Evolutionary conservation across 2,888 invertebrate species (phyloP), one percentile per base, ranked within the genome.

Genomic region (Drosophila melanosoma): DNA sequence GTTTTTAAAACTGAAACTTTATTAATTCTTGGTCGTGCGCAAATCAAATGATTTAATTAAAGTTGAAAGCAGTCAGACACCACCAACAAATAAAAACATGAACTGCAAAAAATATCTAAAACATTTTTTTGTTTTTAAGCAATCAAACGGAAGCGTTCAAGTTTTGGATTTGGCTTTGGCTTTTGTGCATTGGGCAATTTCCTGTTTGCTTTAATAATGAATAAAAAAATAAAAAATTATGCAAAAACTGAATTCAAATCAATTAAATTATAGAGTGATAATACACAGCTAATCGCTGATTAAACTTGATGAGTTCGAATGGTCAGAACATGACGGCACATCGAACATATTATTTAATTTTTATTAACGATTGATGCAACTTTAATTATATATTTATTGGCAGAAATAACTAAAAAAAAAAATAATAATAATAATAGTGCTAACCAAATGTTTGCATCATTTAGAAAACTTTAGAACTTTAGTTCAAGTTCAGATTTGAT

Each of bases 111-210:
- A 57, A 59, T 58, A 51, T 79, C 57, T 36, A 5, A 49, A 49
- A 58, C 36, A 74, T 58, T 62, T 61, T 74, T 57, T 68, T 17
- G n/a, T 20, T 1, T 45, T 45, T 4, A 38, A 40, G 80, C 73
- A 73, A 85, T 85, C 78, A 83, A 83, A 87, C 89, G 83, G 83
- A 83, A 83, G 87, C 81, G 63, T 48, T 26, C 57, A 82, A 76
- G 67, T 70, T 83, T 29, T 54, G 45, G 51, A 40, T 76, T 48
- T 67, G 42, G 57, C 58, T 67, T 62, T 59, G 48, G n/a, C 40
- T 26, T 65, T 69, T 59, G 64, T 68, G 63, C 56, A 70, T 83
- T 81, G 51, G 58, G 56, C 53, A 84, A 89, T 89, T 84, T 84
- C 84, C 89, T 72, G 87, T 81, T 89, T 73, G 33, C 15, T 49